Percentiles rank a stretch among this genome's conserved stretches.
Evolutionary conservation across 2,888 invertebrate genomes (phyloP).

Genomic region (Campaea margaritaria): DNA sequence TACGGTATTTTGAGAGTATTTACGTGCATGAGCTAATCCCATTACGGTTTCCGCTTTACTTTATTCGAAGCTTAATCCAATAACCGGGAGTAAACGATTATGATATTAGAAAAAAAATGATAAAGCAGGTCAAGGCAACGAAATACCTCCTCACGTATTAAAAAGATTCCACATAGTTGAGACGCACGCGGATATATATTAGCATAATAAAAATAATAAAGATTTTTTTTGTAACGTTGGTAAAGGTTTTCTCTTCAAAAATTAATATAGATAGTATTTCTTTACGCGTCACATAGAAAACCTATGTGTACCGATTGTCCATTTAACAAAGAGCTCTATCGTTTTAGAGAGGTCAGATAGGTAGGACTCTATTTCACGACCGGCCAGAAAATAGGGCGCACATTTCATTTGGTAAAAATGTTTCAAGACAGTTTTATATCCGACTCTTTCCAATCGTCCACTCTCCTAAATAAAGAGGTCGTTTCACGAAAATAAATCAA

Average conservation of each 20-base stretch:
- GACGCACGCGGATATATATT: no score
- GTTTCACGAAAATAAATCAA: slow-evolving; percentile 46
- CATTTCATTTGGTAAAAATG: slow-evolving; percentile 40
- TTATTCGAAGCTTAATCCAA: slow-evolving; percentile 7
- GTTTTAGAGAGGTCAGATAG: slow-evolving; percentile 34
- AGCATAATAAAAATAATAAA: no score
- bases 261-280: no score
- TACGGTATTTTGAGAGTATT: slow-evolving; percentile 14
- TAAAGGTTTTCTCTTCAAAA: no score
- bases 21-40: slow-evolving; percentile 9
- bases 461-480: slow-evolving; percentile 40
- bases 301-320: slow-evolving; percentile 16
- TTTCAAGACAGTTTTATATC: slow-evolving; percentile 49
- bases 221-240: no score
- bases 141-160: background rate
- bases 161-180: no score
- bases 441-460: slow-evolving; percentile 41
- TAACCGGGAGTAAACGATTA: background rate
- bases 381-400: slow-evolving; percentile 36
- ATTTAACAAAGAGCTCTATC: slow-evolving; percentile 16
- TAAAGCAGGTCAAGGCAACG: background rate
- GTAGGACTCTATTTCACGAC: slow-evolving; percentile 33
- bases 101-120: background rate
- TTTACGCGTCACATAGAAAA: no score
- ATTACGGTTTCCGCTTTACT: slow-evolving; percentile 18